Conservation (phyloP, 2,113 vertebrate species). For the Oncorhynchus nerka region DNA sequence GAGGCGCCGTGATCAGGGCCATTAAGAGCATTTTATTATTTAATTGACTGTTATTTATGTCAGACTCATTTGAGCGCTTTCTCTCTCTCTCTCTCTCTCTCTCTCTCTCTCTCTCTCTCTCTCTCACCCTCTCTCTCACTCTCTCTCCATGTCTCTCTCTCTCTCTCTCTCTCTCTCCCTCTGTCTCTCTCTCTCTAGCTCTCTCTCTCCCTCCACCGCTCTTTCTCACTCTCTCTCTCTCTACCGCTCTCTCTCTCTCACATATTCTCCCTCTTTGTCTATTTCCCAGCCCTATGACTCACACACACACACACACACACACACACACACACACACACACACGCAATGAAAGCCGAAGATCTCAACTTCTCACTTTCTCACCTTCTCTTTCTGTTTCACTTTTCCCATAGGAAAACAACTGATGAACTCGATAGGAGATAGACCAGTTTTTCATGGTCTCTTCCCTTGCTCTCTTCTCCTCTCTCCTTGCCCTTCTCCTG, state of each 20-base stretch:
- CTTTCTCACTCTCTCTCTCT: too few relatives aligned
- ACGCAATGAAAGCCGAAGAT: too few relatives aligned
- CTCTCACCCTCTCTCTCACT: too few relatives aligned
- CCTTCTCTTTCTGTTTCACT: neutral
- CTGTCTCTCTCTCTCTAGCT: too few relatives aligned
- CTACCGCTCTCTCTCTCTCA: too few relatives aligned
- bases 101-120: neutral
- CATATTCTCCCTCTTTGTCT: neutral
- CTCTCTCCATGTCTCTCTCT: too few relatives aligned
- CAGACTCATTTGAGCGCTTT: constrained; percentile 8
- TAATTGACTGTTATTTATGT: constrained; percentile 65
- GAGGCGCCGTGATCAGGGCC: constrained; percentile 41
- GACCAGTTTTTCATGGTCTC: too few relatives aligned
- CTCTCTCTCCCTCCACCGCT: too few relatives aligned
- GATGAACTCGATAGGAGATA: too few relatives aligned
- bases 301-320: too few relatives aligned
- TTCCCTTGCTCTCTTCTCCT: neutral
- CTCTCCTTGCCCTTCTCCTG: neutral
- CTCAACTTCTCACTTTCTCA: neutral
- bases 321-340: neutral
- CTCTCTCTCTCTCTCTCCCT: too few relatives aligned
- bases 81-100: neutral
- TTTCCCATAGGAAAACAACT: too few relatives aligned
- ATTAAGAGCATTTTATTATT: constrained; percentile 74
- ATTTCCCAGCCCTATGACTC: neutral